Evolutionary conservation across 2,113 vertebrate species (phyloP).

Genomic region (Catharus bicknelli): DNA sequence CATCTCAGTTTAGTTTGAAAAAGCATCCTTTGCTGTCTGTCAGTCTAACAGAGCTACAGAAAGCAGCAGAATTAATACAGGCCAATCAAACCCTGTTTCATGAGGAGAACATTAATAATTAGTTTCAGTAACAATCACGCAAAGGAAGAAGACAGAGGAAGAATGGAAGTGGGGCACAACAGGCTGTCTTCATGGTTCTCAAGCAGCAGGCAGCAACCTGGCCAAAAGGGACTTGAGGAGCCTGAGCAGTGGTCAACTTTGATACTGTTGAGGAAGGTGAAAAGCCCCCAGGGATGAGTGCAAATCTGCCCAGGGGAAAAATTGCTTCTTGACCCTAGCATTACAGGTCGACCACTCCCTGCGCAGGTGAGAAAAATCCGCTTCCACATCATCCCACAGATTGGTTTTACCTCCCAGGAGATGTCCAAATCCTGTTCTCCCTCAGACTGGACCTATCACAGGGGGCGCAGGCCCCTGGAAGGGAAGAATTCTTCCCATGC

Average conservation of each 20-base stretch:
- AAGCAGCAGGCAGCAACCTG: not conserved
- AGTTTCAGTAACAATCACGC: not conserved
- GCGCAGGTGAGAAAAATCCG: not conserved
- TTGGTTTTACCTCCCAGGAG: not conserved
- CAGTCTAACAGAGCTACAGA: not conserved
- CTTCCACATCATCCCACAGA: not conserved
- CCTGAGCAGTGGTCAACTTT: not conserved
- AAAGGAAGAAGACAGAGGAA: not conserved
- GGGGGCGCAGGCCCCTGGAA: too few species aligned
- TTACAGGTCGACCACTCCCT: not conserved
- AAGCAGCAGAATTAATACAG: not conserved
- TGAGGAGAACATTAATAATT: not conserved
- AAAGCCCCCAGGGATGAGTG: not conserved
- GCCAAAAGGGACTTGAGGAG: not conserved
- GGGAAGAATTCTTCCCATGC: not conserved
- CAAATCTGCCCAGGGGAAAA: not conserved
- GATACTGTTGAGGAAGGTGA: not conserved
- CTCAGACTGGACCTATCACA: not conserved
- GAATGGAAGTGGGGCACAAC: not conserved
- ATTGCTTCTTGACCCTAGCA: not conserved
- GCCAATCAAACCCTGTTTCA: not conserved
- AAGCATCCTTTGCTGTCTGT: not conserved
- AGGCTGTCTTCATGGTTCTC: not conserved
- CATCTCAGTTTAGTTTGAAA: not conserved
- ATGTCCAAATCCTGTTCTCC: not conserved